These are phyloP conservation scores for Pseudochromis fuscus DNA, from an alignment of 2,797 vertebrate species.

Conservation along the genomic window DNA sequence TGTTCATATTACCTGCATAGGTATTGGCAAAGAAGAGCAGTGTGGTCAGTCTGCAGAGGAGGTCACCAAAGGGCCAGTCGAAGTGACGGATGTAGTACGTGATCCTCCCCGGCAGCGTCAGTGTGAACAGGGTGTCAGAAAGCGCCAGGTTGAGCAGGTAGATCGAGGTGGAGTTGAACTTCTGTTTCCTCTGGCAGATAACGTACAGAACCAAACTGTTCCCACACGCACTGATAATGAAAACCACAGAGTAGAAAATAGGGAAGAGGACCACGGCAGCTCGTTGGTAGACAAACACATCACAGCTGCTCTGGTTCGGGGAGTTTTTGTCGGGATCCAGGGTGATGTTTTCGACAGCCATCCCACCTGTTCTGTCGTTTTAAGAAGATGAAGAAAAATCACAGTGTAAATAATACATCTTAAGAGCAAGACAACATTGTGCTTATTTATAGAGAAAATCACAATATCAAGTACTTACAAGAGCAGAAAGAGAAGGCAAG, in stretches of 20 bases:
- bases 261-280: slow-evolving; percentile 82
- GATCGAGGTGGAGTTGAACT: slow-evolving; percentile 88
- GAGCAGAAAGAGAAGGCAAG: background rate
- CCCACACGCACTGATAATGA: slow-evolving; percentile 84
- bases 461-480: slow-evolving; percentile 36
- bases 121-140: slow-evolving; percentile 89
- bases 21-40: slow-evolving; percentile 89
- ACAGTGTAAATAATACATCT: slow-evolving; percentile 1
- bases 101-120: slow-evolving; percentile 87
- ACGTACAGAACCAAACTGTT: slow-evolving; percentile 88
- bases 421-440: background rate
- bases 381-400: slow-evolving; percentile 6
- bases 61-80: slow-evolving; percentile 89
- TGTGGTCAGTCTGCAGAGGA: slow-evolving; percentile 83
- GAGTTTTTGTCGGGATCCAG: slow-evolving; percentile 21
- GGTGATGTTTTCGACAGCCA: slow-evolving; percentile 64
- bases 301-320: slow-evolving; percentile 81
- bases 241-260: slow-evolving; percentile 84
- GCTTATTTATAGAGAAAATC: background rate
- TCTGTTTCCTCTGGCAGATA: slow-evolving; percentile 85
- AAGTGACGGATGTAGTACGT: slow-evolving; percentile 86
- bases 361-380: slow-evolving; percentile 54
- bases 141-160: slow-evolving; percentile 89
- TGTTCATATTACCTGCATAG: slow-evolving; percentile 77
- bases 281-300: slow-evolving; percentile 79